Evolutionary conservation across 2,113 vertebrate genomes (phyloP), one percentile per base, ranked within the genome.

Genomic region (Apteryx mantelli): DNA sequence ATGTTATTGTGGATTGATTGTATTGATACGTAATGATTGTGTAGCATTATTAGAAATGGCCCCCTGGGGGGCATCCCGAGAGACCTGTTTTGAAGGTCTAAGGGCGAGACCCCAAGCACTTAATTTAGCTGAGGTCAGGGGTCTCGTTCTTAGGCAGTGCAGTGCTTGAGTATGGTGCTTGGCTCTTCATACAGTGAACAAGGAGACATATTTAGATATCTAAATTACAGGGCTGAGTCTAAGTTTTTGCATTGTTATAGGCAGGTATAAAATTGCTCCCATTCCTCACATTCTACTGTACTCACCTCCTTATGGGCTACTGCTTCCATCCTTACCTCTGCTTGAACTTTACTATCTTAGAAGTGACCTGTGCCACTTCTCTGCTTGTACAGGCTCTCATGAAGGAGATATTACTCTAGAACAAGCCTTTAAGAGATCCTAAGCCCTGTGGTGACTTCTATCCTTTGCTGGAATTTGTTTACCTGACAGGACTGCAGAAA

Each of bases 241-340:
- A 73, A 73, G 12, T 5, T 82, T 86, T 92, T 38, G 48, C 9
- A 64, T 42, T 91, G 8, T 32, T 89, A 10, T 16, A 75, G 38
- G 26, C 26, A 82, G 18, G 9, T 42, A 22, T 77, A 24, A 28
- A 77, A 36, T 21, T 60, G 8, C 30, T 82, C 30, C 5, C 25
- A 11, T 76, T 18, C 22, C 22, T 78, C 34, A 52, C 21, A 22
- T 36, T 25, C 42, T 82, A 28, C n/a, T 64, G 6, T n/a, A 58
- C 19, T 76, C 9, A 25, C 18, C 15, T 90, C 26, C 0, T 0
- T 25, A 25, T 11, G 42, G 18, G 9, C 28, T 84, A 4, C n/a
- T 46, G 18, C 32, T 87, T 52, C 60, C 63, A 48, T 69, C 50
- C 55, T 61, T 80, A 38, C 22, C 28, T 79, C 21, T 7, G 9